These are phyloP conservation scores for Tethya wilhelma DNA, from an alignment of 37 sponge, comb jelly and placozoan species.

Conservation along the genomic window DNA sequence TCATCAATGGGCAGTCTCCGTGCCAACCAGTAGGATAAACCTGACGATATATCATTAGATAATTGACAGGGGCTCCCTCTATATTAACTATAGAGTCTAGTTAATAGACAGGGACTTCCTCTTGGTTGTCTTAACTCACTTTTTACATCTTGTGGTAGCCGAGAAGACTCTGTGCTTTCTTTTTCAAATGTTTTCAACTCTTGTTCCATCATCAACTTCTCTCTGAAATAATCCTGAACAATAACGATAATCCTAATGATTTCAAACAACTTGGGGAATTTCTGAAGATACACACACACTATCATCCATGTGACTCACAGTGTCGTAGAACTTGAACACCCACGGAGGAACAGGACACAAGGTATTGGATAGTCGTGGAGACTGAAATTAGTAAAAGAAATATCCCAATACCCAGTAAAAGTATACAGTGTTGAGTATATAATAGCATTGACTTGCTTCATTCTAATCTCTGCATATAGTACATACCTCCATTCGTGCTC, in stretches of 20 bases:
- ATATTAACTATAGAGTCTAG: neutral
- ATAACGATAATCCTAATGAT: neutral
- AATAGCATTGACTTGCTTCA: too few relatives aligned
- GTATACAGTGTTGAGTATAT: too few relatives aligned
- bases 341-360: constrained; percentile 47
- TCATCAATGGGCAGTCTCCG: constrained; percentile 63
- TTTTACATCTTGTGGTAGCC: constrained; percentile 39
- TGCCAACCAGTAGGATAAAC: constrained; percentile 78
- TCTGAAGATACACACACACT: neutral
- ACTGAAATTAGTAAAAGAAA: constrained; percentile 10
- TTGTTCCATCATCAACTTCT: constrained; percentile 38
- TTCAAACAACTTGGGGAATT: neutral
- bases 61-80: neutral
- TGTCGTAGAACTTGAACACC: constrained; percentile 45
- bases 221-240: constrained; percentile 50
- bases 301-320: constrained; percentile 8
- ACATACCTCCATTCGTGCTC: constrained; percentile 23
- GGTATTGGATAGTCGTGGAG: constrained; percentile 12
- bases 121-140: constrained; percentile 3
- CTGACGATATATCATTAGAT: constrained; percentile 32
- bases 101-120: neutral
- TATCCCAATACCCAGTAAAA: too few relatives aligned
- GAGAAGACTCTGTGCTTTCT: neutral
- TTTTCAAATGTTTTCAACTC: constrained; percentile 33
- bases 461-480: too few relatives aligned